Percentiles rank a stretch among this genome's conserved stretches.
These are phyloP conservation scores for Medauroidea extradentata DNA, from an alignment of 1,140 invertebrate species.

Conservation along the genomic window DNA sequence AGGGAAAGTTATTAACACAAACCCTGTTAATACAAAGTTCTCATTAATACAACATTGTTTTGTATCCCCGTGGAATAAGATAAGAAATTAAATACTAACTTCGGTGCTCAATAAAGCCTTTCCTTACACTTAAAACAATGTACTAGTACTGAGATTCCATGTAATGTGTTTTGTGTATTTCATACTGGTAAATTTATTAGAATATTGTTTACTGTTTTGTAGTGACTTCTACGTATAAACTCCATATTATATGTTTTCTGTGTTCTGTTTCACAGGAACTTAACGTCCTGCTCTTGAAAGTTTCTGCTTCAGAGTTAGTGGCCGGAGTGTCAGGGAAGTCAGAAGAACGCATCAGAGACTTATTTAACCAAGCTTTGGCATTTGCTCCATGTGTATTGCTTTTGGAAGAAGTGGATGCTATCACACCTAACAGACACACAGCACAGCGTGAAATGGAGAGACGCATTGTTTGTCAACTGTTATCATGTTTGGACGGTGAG, in stretches of 20 bases:
- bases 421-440: constrained; percentile 79
- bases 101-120: no score
- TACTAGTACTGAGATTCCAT: background rate
- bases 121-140: no score
- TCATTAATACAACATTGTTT: no score
- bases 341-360: constrained; percentile 83
- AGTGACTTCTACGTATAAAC: background rate
- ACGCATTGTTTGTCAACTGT: constrained; percentile 88
- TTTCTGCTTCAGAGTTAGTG: constrained; percentile 86
- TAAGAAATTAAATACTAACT: no score
- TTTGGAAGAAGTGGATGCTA: constrained; percentile 90
- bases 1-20: constrained; percentile 4
- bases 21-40: no score
- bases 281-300: constrained; percentile 71
- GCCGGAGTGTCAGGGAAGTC: constrained; percentile 95
- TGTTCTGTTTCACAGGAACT: constrained; percentile 45
- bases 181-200: constrained; percentile 3
- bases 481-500: constrained; percentile 80
- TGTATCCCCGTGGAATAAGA: no score
- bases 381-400: constrained; percentile 83
- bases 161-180: no score
- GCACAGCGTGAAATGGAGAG: constrained; percentile 93
- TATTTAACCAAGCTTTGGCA: constrained; percentile 79
- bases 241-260: no score
- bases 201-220: constrained; percentile 1